Base-by-base conservation (phyloP, 2,797 vertebrate genomes). In the Rallus crepitans region DNA sequence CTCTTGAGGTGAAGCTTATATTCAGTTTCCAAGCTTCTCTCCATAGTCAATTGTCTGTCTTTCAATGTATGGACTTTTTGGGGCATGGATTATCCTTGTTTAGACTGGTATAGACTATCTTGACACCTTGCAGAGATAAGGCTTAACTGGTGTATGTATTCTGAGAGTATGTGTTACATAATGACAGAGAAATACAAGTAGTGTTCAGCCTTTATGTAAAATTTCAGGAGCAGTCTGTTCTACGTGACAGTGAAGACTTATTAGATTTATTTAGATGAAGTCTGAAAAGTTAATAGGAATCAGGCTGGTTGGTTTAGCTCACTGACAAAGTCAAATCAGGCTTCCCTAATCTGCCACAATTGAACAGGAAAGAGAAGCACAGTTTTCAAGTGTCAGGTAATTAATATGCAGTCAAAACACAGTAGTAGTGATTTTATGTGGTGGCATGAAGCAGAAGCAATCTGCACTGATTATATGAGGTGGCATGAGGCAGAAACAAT, bases 241-340 rank as follows among this genome's bases (percentile, higher is more conserved):
- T 91, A 89, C n/a, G 23, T 70, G 68, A 45, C 73, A 83, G 80
- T 47, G 82, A 93, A 94, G 90, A 89, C 70, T 82, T 73, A n/a
- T 83, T 89, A 93, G 84, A 87, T 94, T 94, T 96, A 93, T 94
- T 95, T 95, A 92, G 76, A 88, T 73, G 45, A 56, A 73, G 9
- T 71, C 83, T 94, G 83, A 85, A 91, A 96, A 94, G 90, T 89
- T 93, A 86, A 80, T 80, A 90, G 66, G 71, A 93, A 94, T 92
- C 57, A 73, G 79, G 53, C 82, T 89, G 69, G 20, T 91, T 94
- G 87, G 76, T 87, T 66, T 64, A 83, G 47, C 73, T 83, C 93
- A 78, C 86, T 95, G 83, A 79, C 70, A 66, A 79, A 82, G 70
- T 95, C 55, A 45, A 83, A 80, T 92, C 70, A 63, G 55, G 89